Conservation (phyloP, 2,888 invertebrate genomes). For the Arge pagana region DNA sequence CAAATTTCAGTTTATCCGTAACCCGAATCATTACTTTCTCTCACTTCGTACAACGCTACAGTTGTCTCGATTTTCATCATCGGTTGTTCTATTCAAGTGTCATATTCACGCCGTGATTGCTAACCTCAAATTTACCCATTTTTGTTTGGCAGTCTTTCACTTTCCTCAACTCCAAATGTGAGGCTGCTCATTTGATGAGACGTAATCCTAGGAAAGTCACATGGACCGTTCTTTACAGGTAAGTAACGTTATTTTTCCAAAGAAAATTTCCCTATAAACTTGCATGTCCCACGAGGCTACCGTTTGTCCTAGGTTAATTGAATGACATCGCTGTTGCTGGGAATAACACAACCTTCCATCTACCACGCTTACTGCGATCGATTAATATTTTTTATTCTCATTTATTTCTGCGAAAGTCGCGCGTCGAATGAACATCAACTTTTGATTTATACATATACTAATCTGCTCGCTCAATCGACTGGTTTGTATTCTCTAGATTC, state of each 20-base stretch:
- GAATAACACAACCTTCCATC: no score
- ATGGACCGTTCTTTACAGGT: slow-evolving; percentile 98
- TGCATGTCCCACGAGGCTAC: no score
- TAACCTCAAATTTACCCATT: slow-evolving; percentile 16
- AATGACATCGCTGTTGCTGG: no score
- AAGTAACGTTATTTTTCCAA: slow-evolving; percentile 27
- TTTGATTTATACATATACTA: no score
- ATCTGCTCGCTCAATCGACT: no score
- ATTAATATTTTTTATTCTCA: no score
- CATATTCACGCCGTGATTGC: slow-evolving; percentile 1
- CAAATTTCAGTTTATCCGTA: background rate
- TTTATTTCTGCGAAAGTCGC: no score
- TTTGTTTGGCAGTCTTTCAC: slow-evolving; percentile 79
- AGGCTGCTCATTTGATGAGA: slow-evolving; percentile 94
- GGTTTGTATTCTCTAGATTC: no score
- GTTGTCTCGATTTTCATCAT: background rate
- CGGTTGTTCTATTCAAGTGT: background rate
- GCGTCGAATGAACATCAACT: no score
- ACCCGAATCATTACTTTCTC: background rate
- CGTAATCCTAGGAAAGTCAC: slow-evolving; percentile 99
- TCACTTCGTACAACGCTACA: slow-evolving; percentile 6
- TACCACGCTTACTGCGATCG: no score
- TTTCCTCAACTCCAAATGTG: slow-evolving; percentile 97
- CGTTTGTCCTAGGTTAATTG: no score
- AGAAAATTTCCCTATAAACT: no score